Evolutionary conservation across 2,888 invertebrate species (phyloP), one percentile per base, ranked within the genome.

Genomic region (Nomada lathburiana): DNA sequence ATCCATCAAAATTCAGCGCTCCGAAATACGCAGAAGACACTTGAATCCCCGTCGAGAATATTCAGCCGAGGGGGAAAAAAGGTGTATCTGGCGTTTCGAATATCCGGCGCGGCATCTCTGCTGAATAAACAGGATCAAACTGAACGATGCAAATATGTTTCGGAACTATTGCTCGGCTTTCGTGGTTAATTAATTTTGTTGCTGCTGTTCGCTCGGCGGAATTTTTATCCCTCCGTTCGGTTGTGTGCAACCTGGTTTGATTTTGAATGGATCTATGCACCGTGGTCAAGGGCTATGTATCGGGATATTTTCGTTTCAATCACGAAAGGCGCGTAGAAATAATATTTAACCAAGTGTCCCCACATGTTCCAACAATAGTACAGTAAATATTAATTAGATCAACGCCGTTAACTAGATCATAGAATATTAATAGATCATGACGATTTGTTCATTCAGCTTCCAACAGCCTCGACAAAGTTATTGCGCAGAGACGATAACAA

Each of bases 11-110:
- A 73, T 64, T 64, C 53, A 64, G 10, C 26, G 64, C 55, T 18
- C n/a, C 55, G 64, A 64, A 63, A 63, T 55, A 42, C 70, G 47
- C 59, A 47, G 47, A 50, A 36, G 60, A 60, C 60, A 50, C 60
- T 70, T 20, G 60, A 70, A 70, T 59, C 44, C 47, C 29, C 29
- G 20, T 60, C 47, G 47, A 18, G 29, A 50, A 60, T 60, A 70
- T 70, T 60, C 70, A 2, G 10, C n/a, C 11, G 4, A 13, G 23
- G 29, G 23, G 7, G 59, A 18, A 9, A 29, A 50, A 57, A 69
- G 18, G 5, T 29, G 70, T 11, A 60, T 60, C 47, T 13, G 29
- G n/a, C 10, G 36, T 36, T 57, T 5, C 9, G 23, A 26, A 16
- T 23, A 44, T 20, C 52, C 11, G 53, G 16, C 13, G 26, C 50